A percentile compares a stretch with the other conserved stretches of the same genome.
Conservation (phyloP, 2,888 invertebrate genomes). For the Chironomus tentans region DNA sequence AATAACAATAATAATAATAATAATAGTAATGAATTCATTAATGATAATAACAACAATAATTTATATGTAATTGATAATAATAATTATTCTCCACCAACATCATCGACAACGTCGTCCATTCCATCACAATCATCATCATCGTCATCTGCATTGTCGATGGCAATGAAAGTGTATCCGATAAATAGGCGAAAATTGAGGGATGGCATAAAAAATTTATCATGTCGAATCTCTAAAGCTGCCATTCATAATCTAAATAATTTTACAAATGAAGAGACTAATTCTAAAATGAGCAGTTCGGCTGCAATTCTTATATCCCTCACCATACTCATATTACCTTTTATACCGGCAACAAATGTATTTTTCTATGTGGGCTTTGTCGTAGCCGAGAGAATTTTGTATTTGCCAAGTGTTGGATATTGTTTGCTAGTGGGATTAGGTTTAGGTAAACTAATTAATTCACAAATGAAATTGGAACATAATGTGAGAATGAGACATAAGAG, state of each 20-base stretch:
- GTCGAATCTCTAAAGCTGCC: not conserved
- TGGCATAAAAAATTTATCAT: slow-evolving; percentile 35
- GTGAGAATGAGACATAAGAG: slow-evolving; percentile 8
- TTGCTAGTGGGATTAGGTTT: slow-evolving; percentile 72
- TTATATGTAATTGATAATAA: slow-evolving; percentile 3
- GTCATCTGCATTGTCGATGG: not conserved
- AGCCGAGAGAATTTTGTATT: slow-evolving; percentile 90
- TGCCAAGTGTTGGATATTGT: slow-evolving; percentile 93
- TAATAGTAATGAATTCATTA: slow-evolving; percentile 18
- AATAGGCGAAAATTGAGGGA: slow-evolving; percentile 37
- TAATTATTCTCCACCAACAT: not conserved
- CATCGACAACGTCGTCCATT: not conserved
- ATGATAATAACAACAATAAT: slow-evolving; percentile 24
- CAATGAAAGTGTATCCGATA: slow-evolving; percentile 25
- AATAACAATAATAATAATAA: slow-evolving; percentile 18
- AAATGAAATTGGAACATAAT: not conserved
- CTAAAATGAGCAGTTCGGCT: slow-evolving; percentile 30
- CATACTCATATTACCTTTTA: slow-evolving; percentile 81
- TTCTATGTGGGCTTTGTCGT: slow-evolving; percentile 98
- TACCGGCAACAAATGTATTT: slow-evolving; percentile 92
- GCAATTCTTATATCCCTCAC: slow-evolving; percentile 54
- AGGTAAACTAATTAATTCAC: slow-evolving; percentile 39
- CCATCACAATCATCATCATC: not conserved
- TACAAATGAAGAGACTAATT: not conserved
- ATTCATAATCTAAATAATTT: not conserved